Evolutionary conservation across 2,113 vertebrate species (phyloP), one percentile per base, ranked within the genome.

Genomic region (Colistium nudipinnis): DNA sequence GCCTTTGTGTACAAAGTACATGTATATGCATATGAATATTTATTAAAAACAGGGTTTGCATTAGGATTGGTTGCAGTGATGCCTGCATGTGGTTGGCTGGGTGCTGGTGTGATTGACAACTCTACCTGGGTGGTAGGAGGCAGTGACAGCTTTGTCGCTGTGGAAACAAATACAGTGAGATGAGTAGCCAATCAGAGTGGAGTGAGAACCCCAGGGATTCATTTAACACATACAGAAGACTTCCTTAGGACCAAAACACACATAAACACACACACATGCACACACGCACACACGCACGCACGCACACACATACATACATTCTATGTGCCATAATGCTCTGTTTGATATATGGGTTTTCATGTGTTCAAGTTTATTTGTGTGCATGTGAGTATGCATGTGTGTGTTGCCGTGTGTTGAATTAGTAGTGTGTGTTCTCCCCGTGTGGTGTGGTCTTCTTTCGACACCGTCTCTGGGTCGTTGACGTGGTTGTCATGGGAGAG

Each of bases 401-500:
- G 65, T 25, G 27, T 66, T 30, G 30, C 27, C n/a, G 53, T 52
- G 48, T 43, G 62, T 67, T 52, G 53, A 57, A 27, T 69, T 48
- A 59, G 64, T 82, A n/a, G 81, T 82, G 72, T 81, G 79, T 78
- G 78, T 82, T 79, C 83, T 73, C 64, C 43, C 61, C 33, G 83
- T 87, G 76, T 49, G 86, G 81, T 79, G 70, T 70, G 76, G 84
- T 80, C 85, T 72, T 87, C 89, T 86, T 75, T 87, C 80, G 77
- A 86, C 87, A 74, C 72, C 25, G 64, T 83, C 83, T 84, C 68
- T 49, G 87, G 89, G 80, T 90, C 88, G 83, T 83, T 90, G 87
- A 87, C 85, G 74, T 86, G 85, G 88, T 78, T 89, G 87, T 92
- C 88, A 91, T 91, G 91, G 91, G 91, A 92, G 90, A 92, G 78